phyloP scores from a whole-genome alignment of 1,140 invertebrate genomes.

The Mycetomoellerius zeteki region DNA sequence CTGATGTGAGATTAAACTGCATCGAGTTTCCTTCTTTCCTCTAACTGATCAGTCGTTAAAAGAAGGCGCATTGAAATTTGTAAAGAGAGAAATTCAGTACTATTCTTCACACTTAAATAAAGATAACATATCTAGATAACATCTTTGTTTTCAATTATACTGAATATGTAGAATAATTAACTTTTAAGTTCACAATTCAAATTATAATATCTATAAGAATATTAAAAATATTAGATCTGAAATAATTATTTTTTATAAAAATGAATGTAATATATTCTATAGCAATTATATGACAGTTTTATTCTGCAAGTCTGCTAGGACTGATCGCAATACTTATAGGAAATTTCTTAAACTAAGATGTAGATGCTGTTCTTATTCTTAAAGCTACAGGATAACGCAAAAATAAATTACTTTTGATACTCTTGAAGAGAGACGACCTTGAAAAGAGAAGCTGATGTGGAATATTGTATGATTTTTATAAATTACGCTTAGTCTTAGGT shows the following conservation, averaged over 20 bases:
- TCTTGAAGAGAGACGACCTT: background rate
- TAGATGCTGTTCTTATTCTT: too few species aligned
- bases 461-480: conserved; percentile 23
- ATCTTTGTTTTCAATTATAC: background rate
- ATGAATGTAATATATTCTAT: conserved; percentile 5
- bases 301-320: background rate
- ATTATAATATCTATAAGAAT: background rate
- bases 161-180: background rate
- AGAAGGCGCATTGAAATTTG: background rate
- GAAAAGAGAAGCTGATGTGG: background rate
- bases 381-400: background rate
- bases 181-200: background rate
- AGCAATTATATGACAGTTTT: background rate
- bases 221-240: background rate
- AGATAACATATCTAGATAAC: background rate
- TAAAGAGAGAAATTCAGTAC: background rate
- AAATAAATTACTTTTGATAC: background rate
- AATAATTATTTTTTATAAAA: background rate
- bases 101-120: background rate
- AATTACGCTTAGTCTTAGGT: conserved; percentile 19
- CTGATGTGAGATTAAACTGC: background rate
- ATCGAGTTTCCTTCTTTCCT: background rate
- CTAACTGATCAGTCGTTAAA: background rate
- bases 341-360: background rate
- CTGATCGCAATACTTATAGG: background rate